Base-by-base conservation (phyloP, 2,888 invertebrate genomes). In the Hirtodrosophila histrioides region DNA sequence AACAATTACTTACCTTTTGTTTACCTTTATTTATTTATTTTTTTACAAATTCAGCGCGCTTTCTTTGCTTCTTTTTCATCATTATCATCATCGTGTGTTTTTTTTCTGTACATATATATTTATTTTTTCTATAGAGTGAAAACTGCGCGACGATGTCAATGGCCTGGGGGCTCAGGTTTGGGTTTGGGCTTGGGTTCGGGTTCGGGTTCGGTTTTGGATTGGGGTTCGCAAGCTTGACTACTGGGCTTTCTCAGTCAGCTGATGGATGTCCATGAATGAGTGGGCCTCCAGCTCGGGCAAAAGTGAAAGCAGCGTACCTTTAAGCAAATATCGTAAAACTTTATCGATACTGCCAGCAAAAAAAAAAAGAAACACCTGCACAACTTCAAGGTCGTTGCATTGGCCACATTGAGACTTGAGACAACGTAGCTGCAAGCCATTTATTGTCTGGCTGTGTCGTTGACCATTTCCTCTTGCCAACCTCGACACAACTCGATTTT, bases 1-100 rank as follows among this genome's bases (percentile, higher is more conserved):
- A 83, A 80, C 74, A 83, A 83, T 83, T 80, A 83, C 61, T 71
- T 64, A 64, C 46, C 48, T 62, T 78, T 72, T 78, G 74, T 57
- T 71, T 64, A 65, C 61, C 63, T 54, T 81, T 70, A 72, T 64
- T 5, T 27, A 2, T 27, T 27, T 2, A 2, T 27, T 27, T 27
- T 27, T 27, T 54, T 73, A 67, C 67, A 67, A 75, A 76, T 80
- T 86, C 68, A 75, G 67, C 76, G 73, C 79, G 76, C 86, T 84
- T 85, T 84, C 78, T 87, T 84, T 72, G 56, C 60, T 45, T 58
- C 63, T 58, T 64, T 56, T 68, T 58, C 53, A 61, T 40, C 43
- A 24, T 36, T 35, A 27, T 46, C 53, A 46, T 69, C 53, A 40
- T 24, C 51, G 40, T 23, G 17, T 35, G 23, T 44, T 36, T 39